Conservation (phyloP, 2,797 vertebrate species). For the Sebastes elongatus region DNA sequence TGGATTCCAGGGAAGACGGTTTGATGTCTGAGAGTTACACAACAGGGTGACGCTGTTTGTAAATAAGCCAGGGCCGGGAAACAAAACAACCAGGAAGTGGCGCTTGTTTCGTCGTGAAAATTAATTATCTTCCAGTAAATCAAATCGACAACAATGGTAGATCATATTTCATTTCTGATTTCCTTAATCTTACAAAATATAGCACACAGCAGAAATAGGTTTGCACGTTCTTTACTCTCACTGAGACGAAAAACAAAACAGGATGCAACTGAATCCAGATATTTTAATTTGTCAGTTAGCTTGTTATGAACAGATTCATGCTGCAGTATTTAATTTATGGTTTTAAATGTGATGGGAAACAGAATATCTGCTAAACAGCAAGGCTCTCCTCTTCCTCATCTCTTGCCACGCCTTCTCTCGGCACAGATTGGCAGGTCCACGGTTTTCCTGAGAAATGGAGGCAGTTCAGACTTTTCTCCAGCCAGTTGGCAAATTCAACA, state of each 20-base stretch:
- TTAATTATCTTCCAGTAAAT: background rate
- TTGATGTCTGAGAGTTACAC: conserved; percentile 6
- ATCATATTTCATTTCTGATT: background rate
- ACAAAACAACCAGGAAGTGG: conserved; percentile 58
- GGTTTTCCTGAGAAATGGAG: background rate
- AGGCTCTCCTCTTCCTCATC: background rate
- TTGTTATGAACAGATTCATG: background rate
- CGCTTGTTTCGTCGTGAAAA: background rate
- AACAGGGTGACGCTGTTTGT: conserved; percentile 41
- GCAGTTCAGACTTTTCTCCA: background rate
- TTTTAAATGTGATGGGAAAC: background rate
- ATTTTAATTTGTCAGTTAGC: background rate
- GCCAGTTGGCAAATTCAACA: background rate
- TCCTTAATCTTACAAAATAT: background rate
- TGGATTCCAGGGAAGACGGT: conserved; percentile 2
- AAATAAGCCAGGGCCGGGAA: conserved; percentile 23
- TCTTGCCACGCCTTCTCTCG: conserved; percentile 39
- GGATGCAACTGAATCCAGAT: background rate
- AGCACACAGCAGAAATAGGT: background rate
- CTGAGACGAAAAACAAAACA: background rate
- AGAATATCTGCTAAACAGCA: background rate
- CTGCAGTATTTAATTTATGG: background rate
- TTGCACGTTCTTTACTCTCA: background rate
- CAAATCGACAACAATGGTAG: background rate
- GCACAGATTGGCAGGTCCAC: background rate